A percentile compares a stretch with the other conserved stretches of the same genome.
These are phyloP conservation scores for Tetragonula carbonaria DNA, from an alignment of 2,888 invertebrate genomes.

Conservation along the genomic window DNA sequence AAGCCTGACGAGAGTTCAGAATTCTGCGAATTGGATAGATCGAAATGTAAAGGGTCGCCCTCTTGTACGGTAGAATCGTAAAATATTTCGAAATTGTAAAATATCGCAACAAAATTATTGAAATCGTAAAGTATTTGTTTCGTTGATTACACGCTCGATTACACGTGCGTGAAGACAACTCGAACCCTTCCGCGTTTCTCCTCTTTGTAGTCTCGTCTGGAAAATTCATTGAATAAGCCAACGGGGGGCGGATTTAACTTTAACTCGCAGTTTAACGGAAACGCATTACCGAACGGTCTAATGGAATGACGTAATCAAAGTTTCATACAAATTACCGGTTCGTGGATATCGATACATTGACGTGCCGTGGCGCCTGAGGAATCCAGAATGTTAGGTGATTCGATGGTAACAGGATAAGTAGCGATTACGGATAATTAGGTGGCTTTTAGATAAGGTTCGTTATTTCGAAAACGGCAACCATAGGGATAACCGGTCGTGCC, in stretches of 20 bases:
- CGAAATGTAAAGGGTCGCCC: no score
- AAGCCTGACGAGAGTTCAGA: no score
- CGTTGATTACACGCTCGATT: not conserved
- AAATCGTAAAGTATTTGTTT: no score
- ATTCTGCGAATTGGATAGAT: no score
- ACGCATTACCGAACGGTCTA: constrained; percentile 11
- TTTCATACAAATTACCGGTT: constrained; percentile 58
- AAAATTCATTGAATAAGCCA: constrained; percentile 8
- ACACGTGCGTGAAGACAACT: not conserved
- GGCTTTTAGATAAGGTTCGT: constrained; percentile 35
- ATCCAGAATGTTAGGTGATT: constrained; percentile 23
- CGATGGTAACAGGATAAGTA: constrained; percentile 40
- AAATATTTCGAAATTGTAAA: no score
- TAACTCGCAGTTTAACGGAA: constrained; percentile 7
- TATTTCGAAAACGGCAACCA: constrained; percentile 10
- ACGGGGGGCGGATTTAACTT: constrained; percentile 9
- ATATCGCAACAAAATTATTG: no score
- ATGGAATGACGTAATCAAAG: constrained; percentile 45
- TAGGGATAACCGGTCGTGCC: not conserved
- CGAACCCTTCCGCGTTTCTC: not conserved
- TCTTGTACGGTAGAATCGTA: no score
- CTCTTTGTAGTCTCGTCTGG: not conserved
- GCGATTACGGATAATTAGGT: constrained; percentile 52
- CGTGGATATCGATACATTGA: constrained; percentile 42
- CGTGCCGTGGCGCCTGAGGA: constrained; percentile 36